A percentile compares a stretch with the other conserved stretches of the same genome.
Evolutionary conservation across 2,797 vertebrate genomes (phyloP).

Genomic region (Distichodus sexfasciatus): DNA sequence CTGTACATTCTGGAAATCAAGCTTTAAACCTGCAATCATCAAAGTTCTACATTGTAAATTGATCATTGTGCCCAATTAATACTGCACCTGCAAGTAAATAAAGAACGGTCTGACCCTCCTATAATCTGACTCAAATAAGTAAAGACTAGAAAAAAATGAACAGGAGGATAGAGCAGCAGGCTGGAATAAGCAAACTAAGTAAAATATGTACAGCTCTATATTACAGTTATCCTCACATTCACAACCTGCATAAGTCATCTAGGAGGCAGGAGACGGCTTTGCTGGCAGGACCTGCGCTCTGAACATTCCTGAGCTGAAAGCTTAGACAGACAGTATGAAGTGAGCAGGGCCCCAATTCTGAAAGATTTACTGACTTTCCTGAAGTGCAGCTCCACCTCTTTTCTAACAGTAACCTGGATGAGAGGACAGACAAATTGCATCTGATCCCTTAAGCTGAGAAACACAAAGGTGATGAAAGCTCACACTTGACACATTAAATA

Average conservation of each 20-base stretch:
- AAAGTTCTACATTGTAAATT: neutral
- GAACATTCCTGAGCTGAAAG: conserved; percentile 27
- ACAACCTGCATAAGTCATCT: neutral
- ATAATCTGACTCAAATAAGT: neutral
- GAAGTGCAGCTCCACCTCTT: neutral
- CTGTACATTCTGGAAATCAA: too few relatives aligned
- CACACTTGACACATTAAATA: neutral
- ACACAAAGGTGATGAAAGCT: conserved; percentile 1
- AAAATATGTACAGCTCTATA: neutral
- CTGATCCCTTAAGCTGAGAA: neutral
- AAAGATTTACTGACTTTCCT: conserved; percentile 30
- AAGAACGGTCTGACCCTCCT: neutral
- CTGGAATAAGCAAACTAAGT: neutral
- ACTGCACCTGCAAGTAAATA: neutral
- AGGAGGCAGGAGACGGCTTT: neutral
- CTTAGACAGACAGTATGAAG: conserved; percentile 26
- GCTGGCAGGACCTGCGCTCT: conserved; percentile 1
- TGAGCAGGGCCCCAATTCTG: conserved; percentile 5
- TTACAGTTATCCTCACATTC: neutral
- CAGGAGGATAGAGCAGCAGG: neutral
- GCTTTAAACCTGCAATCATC: neutral
- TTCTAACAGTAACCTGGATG: conserved; percentile 9
- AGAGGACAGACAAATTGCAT: neutral
- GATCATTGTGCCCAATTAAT: neutral
- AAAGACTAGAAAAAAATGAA: neutral